Evolutionary conservation across 2,888 invertebrate genomes (phyloP).

Genomic region (Aleiodes alternator): DNA sequence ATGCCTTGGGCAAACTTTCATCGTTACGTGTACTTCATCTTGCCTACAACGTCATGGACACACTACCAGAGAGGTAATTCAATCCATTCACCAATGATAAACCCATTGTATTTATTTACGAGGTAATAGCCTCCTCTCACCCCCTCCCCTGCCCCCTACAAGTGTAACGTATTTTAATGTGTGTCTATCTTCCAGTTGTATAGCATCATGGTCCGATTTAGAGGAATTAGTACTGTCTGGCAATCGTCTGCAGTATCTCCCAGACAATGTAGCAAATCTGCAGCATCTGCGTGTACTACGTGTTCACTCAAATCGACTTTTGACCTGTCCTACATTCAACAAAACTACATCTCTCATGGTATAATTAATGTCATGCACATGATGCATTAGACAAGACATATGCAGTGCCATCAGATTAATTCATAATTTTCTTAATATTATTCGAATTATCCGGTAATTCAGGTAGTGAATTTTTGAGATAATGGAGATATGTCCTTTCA

Average conservation of each 20-base stretch:
- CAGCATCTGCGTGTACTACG: slow-evolving; percentile 85
- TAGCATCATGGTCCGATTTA: slow-evolving; percentile 85
- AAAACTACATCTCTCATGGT: slow-evolving; percentile 84
- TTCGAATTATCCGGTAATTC: no score
- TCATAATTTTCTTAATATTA: no score
- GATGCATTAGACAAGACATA: not conserved
- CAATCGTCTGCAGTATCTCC: slow-evolving; percentile 85
- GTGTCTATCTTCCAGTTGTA: slow-evolving; percentile 76
- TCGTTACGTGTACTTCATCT: slow-evolving; percentile 84
- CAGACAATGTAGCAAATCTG: slow-evolving; percentile 84
- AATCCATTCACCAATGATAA: not conserved
- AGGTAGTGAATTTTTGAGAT: no score
- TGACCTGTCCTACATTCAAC: slow-evolving; percentile 86
- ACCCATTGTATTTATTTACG: not conserved
- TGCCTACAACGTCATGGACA: slow-evolving; percentile 87
- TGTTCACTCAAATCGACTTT: slow-evolving; percentile 88
- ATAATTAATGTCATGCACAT: slow-evolving; percentile 38
- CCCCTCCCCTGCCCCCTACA: no score
- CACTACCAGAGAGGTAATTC: slow-evolving; percentile 81
- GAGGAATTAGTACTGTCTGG: slow-evolving; percentile 90
- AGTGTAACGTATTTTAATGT: slow-evolving; percentile 22
- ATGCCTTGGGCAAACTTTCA: slow-evolving; percentile 81
- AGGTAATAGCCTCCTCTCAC: no score
- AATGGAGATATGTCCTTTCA: no score
- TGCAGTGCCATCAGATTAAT: not conserved